A percentile compares a stretch with the other conserved stretches of the same genome.
Evolutionary conservation across 2,113 vertebrate genomes (phyloP).

Genomic region (Pionites leucogaster): DNA sequence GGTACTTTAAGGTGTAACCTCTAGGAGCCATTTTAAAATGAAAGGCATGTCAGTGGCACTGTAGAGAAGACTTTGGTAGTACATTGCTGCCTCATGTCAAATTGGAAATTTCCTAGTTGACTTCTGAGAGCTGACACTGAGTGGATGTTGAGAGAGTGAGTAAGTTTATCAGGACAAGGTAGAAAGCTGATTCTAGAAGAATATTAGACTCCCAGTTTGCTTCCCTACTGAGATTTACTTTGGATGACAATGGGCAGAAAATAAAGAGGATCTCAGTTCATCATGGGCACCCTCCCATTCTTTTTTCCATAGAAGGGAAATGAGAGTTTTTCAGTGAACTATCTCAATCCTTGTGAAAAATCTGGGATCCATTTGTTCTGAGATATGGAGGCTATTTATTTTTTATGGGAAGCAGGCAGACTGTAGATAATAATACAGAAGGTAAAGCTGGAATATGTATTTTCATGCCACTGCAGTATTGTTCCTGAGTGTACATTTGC

Average conservation of each 20-base stretch:
- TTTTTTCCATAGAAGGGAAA: slow-evolving; percentile 55
- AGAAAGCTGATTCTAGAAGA: slow-evolving; percentile 40
- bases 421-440: slow-evolving; percentile 42
- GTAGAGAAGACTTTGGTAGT: background rate
- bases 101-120: background rate
- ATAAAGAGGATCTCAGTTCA: slow-evolving; percentile 53
- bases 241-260: slow-evolving; percentile 43
- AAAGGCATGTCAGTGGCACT: background rate
- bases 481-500: background rate
- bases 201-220: slow-evolving; percentile 40
- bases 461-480: slow-evolving; percentile 21
- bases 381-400: slow-evolving; percentile 55
- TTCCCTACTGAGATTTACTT: slow-evolving; percentile 52
- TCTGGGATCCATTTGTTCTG: slow-evolving; percentile 58
- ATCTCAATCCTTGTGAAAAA: slow-evolving; percentile 59
- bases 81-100: background rate
- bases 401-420: slow-evolving; percentile 44
- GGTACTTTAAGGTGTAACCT: background rate
- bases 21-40: background rate
- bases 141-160: slow-evolving; percentile 13
- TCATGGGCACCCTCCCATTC: slow-evolving; percentile 33
- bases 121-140: slow-evolving; percentile 11
- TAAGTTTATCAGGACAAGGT: slow-evolving; percentile 41
- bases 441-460: slow-evolving; percentile 25
- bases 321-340: slow-evolving; percentile 51